These are phyloP conservation scores for Apteryx mantelli DNA, from an alignment of 2,113 vertebrate genomes.

Conservation along the genomic window DNA sequence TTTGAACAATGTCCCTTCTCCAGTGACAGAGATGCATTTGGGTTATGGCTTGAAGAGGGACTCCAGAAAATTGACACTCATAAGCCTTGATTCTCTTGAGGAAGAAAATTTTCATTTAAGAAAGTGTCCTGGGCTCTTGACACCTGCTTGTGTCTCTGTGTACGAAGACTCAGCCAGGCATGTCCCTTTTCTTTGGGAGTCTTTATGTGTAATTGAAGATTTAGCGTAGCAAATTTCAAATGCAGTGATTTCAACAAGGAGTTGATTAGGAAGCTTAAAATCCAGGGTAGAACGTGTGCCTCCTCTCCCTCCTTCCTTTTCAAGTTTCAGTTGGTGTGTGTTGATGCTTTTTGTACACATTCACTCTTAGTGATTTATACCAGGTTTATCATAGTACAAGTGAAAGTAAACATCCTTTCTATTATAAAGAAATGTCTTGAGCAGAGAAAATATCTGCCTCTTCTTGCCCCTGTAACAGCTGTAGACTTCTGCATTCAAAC, in stretches of 20 bases:
- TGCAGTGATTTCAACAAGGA: background rate
- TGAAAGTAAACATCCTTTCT: conserved; percentile 12
- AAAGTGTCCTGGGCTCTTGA: background rate
- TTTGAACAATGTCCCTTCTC: background rate
- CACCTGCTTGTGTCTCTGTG: background rate
- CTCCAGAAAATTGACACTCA: background rate
- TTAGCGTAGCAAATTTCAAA: background rate
- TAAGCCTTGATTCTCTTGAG: background rate
- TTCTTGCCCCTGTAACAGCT: background rate
- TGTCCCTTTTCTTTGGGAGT: background rate
- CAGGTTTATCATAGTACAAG: background rate
- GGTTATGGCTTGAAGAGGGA: background rate
- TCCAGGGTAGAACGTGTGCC: background rate
- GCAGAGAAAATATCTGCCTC: background rate
- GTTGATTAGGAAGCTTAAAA: background rate
- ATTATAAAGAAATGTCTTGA: background rate
- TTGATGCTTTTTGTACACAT: background rate
- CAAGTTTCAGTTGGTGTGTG: background rate
- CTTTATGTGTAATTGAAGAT: background rate
- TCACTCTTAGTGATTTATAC: background rate
- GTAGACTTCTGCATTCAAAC: background rate
- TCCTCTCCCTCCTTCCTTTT: background rate
- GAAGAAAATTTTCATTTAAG: background rate
- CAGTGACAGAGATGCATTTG: background rate
- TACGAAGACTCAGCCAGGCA: background rate